Evolutionary conservation across 1,140 invertebrate genomes (phyloP), one percentile per base, ranked within the genome.

Genomic region (Anastrepha ludens): DNA sequence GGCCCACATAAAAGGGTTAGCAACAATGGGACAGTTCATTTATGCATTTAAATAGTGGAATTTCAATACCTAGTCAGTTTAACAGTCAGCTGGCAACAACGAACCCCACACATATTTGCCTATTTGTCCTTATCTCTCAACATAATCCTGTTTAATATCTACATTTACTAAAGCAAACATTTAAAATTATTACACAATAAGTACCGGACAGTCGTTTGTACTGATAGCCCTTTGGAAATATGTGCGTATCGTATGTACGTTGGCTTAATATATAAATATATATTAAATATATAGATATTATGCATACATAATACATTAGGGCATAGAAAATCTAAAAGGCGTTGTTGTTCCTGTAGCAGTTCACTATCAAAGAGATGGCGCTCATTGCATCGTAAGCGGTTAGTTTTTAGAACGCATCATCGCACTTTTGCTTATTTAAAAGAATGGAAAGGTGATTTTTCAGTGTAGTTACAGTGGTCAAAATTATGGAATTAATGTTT

Each of bases 111-210:
- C 15, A 0, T 13, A 55, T 55, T 55, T 55, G 50, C 50, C 50
- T 55, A 9, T 44, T 44, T 7, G 17, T 47, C 4, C 67, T 74
- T 74, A 74, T 74, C 67, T n/a, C 67, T 47, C 3, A 39, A 44
- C 41, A 74, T 74, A 44, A 74, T 74, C 67, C 67, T 74, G 15
- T 74, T 29, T 74, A 41, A 74, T 47, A 74, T 4, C 67, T 4
- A 44, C 15, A 41, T 44, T 17, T 17, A 47, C 64, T 74, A 74
- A 44, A 74, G 41, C 67, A 74, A 74, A 74, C 44, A 74, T 67
- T 67, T 29, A 55, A 55, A 7, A 55, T 55, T 74, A 47, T 74
- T 3, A n/a, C 17, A 15, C 60, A 74, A 15, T 74, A 15, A 47
- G 8, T 74, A 2, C 29, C 44, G 67, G 41, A 41, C 67, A 74